A percentile compares a stretch with the other conserved stretches of the same genome.
These are phyloP conservation scores for Griposia aprilina DNA, from an alignment of 2,888 invertebrate species.

Conservation along the genomic window DNA sequence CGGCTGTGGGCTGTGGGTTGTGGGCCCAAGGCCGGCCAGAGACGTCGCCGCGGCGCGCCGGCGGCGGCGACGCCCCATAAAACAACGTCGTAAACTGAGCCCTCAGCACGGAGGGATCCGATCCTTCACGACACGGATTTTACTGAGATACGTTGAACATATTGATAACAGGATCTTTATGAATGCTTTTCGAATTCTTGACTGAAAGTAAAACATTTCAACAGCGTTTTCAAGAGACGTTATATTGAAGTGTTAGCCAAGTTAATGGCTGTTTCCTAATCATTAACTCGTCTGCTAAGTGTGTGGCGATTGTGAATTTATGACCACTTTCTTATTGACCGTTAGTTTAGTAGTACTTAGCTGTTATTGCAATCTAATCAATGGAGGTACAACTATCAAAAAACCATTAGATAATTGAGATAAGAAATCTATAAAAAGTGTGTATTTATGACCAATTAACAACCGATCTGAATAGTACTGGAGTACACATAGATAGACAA, in stretches of 20 bases:
- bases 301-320: background rate
- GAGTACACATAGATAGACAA: background rate
- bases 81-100: constrained; percentile 38
- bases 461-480: background rate
- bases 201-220: background rate
- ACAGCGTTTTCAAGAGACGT: background rate
- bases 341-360: background rate
- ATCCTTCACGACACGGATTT: constrained; percentile 9
- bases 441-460: constrained; percentile 8
- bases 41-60: constrained; percentile 37
- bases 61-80: constrained; percentile 34
- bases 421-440: background rate
- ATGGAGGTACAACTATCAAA: constrained; percentile 5
- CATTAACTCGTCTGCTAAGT: background rate
- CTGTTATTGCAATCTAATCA: background rate
- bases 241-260: background rate
- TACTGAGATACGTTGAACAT: constrained; percentile 2
- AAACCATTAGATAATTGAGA: background rate
- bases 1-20: constrained; percentile 27
- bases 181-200: background rate
- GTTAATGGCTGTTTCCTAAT: background rate
- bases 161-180: constrained; percentile 4
- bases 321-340: background rate
- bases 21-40: constrained; percentile 47
- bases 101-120: constrained; percentile 22